Evolutionary conservation across 2,888 invertebrate genomes (phyloP), one percentile per base, ranked within the genome.

Genomic region (Polymixis lichenea): DNA sequence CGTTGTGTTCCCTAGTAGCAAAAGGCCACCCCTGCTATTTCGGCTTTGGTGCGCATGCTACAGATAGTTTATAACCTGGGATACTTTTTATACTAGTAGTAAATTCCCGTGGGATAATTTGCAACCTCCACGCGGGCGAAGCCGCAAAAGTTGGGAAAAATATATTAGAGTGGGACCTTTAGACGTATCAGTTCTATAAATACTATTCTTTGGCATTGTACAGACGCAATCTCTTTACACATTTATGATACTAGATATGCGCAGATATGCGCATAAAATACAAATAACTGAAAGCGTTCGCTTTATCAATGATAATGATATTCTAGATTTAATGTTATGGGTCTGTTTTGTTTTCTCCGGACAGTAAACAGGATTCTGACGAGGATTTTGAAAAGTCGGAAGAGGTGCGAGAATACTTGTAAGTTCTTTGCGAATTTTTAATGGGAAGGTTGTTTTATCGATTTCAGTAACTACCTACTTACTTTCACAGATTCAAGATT

Each of bases 191-290:
- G 17, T 25, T 75, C 73, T 80, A 38, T 22, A 71, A 55, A 58
- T 58, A n/a, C n/a, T 58, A 58, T 15, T 25, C 77, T 80, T 19
- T 58, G 74, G 25, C 17, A n/a, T 43, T 75, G 60, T 78, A 72
- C 69, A 84, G 64, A 75, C 75, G 46, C 74, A 82, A 79, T 87
- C 85, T 76, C 75, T 78, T 86, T 82, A 85, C 75, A 78, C 79
- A 87, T 85, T 87, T 85, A 82, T 82, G 82, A 72, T 64, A 65
- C 66, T 74, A 86, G 79, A 82, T 86, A 86, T 86, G 87, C 85
- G 87, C 86, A 86, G 79, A 82, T 86, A 86, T 86, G 87, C 85
- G 87, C 86, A 86, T 87, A 86, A 86, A 87, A 85, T 85, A 85
- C 73, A 84, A 84, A 86, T 86, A 85, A 82, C 87, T 72, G 87